These are phyloP conservation scores for Leucoraja erinaceus DNA, from an alignment of 2,113 vertebrate species.

Conservation along the genomic window DNA sequence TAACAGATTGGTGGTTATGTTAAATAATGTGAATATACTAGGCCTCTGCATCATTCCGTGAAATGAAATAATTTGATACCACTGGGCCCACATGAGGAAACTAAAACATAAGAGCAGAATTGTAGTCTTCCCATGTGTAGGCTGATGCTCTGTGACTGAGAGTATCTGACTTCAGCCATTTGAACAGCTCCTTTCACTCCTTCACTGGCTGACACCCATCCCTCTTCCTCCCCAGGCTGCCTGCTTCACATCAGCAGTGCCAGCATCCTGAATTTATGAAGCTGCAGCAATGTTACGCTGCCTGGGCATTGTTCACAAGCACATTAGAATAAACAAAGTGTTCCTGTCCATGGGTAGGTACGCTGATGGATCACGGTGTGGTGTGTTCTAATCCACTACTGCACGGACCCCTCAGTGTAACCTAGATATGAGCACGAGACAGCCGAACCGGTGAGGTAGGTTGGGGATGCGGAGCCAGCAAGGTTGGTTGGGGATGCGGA, in stretches of 20 bases:
- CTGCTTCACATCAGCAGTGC: no score
- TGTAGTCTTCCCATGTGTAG: neutral
- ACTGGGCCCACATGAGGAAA: neutral
- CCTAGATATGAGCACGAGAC: neutral
- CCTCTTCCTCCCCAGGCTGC: neutral
- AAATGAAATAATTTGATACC: neutral
- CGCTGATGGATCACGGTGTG: no score
- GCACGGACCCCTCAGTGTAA: neutral
- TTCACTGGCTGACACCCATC: neutral
- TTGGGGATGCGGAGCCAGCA: neutral
- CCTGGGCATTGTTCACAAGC: no score
- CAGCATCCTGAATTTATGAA: no score
- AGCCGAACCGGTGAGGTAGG: no score
- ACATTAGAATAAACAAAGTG: no score
- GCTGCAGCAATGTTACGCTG: neutral
- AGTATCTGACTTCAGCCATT: neutral
- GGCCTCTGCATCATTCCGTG: neutral
- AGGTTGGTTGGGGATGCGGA: neutral
- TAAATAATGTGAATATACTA: neutral
- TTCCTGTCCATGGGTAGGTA: no score
- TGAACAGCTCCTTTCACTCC: neutral
- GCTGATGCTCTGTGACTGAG: neutral
- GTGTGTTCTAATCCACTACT: neutral
- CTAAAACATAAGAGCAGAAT: neutral
- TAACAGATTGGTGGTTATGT: neutral